Percentiles rank a stretch among this genome's conserved stretches.
Evolutionary conservation across 2,888 invertebrate genomes (phyloP).

Genomic region (Hanleya hanleyi): DNA sequence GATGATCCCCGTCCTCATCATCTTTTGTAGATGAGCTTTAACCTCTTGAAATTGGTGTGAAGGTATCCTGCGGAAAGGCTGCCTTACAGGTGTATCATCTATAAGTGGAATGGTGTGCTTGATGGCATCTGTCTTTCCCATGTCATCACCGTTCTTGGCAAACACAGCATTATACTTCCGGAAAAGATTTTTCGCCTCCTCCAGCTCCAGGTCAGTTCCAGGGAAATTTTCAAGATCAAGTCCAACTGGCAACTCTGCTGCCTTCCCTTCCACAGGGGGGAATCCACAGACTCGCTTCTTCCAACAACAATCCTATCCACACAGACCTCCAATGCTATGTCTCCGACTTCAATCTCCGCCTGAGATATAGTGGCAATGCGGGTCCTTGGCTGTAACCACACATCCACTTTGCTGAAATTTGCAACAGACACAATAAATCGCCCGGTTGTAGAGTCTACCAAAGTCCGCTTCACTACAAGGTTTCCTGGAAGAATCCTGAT

Average conservation of each 20-base stretch:
- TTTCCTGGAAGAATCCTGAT: neutral
- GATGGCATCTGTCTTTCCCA: neutral
- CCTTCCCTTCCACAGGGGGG: neutral
- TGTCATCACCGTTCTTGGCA: neutral
- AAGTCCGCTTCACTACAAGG: neutral
- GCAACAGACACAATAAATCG: neutral
- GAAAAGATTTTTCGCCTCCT: neutral
- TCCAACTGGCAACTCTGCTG: neutral
- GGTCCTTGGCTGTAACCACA: conserved; percentile 8
- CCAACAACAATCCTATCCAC: neutral
- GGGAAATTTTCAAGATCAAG: neutral
- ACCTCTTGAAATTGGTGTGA: too few relatives aligned
- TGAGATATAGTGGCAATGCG: neutral
- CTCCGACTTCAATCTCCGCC: neutral
- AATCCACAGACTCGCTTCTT: neutral
- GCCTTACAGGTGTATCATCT: neutral
- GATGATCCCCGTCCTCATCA: too few relatives aligned
- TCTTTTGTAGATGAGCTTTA: too few relatives aligned
- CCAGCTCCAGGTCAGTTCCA: neutral
- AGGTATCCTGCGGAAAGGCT: too few relatives aligned
- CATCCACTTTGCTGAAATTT: neutral
- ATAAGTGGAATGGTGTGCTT: neutral
- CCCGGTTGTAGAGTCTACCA: neutral
- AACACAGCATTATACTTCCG: conserved; percentile 8
- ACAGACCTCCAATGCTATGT: neutral